Percentiles rank a stretch among this genome's conserved stretches.
Conservation (phyloP, 1,140 invertebrate genomes). For the Drosophila cardini region DNA sequence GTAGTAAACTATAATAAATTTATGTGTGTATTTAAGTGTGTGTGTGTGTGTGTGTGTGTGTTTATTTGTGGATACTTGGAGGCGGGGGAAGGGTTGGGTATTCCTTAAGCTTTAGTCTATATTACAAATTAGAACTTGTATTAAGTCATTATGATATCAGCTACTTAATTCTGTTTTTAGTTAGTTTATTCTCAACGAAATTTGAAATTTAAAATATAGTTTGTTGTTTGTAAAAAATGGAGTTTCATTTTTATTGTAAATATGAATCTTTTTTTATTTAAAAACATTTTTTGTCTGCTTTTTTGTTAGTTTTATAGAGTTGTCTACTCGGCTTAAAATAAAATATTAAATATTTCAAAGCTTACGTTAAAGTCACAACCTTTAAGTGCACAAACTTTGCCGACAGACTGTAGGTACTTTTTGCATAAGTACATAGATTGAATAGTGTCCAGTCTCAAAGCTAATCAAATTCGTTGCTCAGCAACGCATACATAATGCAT, state of each 20-base stretch:
- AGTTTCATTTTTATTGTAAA: no score
- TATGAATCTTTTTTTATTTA: no score
- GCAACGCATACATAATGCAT: slow-evolving; percentile 13
- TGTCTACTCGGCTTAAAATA: no score
- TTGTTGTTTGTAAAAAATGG: no score
- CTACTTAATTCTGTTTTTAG: not conserved
- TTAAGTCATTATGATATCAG: slow-evolving; percentile 10
- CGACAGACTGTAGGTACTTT: not conserved
- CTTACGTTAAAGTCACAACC: no score
- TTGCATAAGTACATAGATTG: not conserved
- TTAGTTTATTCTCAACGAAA: no score
- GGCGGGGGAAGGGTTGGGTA: not conserved
- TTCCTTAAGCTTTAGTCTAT: not conserved
- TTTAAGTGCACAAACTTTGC: no score
- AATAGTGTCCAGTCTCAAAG: not conserved
- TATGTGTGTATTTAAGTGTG: not conserved
- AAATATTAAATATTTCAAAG: no score
- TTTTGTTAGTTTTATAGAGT: no score
- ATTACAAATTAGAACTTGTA: slow-evolving; percentile 4
- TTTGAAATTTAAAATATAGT: no score
- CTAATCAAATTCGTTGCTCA: slow-evolving; percentile 22
- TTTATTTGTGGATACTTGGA: not conserved
- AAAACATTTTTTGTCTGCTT: no score
- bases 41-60: slow-evolving; percentile 11
- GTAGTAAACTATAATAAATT: slow-evolving; percentile 13